Base-by-base conservation (phyloP, 1,140 invertebrate species). In the Aethina tumida region DNA sequence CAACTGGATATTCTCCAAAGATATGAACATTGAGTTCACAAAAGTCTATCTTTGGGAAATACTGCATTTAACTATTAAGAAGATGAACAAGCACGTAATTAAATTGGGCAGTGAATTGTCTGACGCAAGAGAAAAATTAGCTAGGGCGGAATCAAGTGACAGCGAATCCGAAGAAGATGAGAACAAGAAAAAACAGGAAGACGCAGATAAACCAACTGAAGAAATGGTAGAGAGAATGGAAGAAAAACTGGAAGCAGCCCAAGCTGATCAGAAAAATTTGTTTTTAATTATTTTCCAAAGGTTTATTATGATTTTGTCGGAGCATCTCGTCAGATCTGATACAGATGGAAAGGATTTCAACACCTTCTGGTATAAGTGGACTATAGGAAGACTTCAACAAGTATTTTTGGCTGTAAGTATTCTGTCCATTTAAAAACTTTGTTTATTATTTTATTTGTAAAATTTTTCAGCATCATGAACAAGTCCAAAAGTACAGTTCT, bases 41-140 rank as follows among this genome's bases (percentile, higher is more conserved):
- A 92, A 90, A 78, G 76, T 84, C 50, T 96, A 92, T 58, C 75
- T 97, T n/a, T 97, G 94, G 94, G 94, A 98, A 68, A 90, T 97
- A 35, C 67, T 98, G 8, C 92, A 97, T 64, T 66, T 92, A 28
- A 97, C 92, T 1, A 95, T 97, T 41, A 83, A 88, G 48, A 96
- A 97, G 40, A 97, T 96, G 82, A 91, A 88, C 55, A 92, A 91
- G 59, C 89, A 96, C 56, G 92, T 97, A 0, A 78, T 79, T 1
- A 88, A 91, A 57, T 64, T 96, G 27, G 80, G 70, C 56, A 75
- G 62, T 34, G 92, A 98, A 61, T 67, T 96, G 15, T 71, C 73
- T 29, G 89, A 95, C 41, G 83, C 90, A 1, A 75, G 86, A 40
- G 89, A 93, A 45, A 87, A 86, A 54, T 60, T 90, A 3, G 73